A percentile compares a stretch with the other conserved stretches of the same genome.
Evolutionary conservation across 2,113 vertebrate genomes (phyloP).

Genomic region (Maccullochella peelii): DNA sequence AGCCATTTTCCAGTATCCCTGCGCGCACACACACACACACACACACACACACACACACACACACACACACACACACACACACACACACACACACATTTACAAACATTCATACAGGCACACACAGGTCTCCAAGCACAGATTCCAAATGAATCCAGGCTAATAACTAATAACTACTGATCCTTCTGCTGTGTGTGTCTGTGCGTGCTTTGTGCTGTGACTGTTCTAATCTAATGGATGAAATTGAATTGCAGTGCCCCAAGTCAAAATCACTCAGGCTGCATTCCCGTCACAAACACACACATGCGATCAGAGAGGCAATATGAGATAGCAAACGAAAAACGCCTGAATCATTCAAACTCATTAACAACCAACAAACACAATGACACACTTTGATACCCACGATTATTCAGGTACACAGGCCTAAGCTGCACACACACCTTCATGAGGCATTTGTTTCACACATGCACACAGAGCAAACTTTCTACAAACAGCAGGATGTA

Average conservation of each 20-base stretch:
- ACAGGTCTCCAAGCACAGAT: slow-evolving; percentile 44
- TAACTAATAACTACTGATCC: slow-evolving; percentile 61
- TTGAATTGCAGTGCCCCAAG: slow-evolving; percentile 58
- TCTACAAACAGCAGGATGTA: slow-evolving; percentile 48
- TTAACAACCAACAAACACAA: slow-evolving; percentile 57
- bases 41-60: neutral
- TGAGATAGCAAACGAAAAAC: slow-evolving; percentile 55
- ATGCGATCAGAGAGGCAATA: slow-evolving; percentile 48
- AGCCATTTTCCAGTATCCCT: slow-evolving; percentile 59
- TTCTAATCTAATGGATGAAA: slow-evolving; percentile 71
- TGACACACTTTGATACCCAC: slow-evolving; percentile 45
- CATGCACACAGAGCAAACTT: slow-evolving; percentile 3
- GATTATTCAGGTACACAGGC: slow-evolving; percentile 5
- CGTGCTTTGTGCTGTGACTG: slow-evolving; percentile 8
- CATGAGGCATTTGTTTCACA: neutral
- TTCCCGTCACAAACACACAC: slow-evolving; percentile 50
- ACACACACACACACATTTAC: neutral
- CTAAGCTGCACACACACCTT: neutral
- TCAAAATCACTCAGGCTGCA: slow-evolving; percentile 64
- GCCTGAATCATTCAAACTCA: slow-evolving; percentile 59
- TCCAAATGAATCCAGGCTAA: slow-evolving; percentile 49
- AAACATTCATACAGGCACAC: neutral
- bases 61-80: neutral
- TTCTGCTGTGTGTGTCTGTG: neutral
- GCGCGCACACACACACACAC: neutral